phyloP scores from a whole-genome alignment of 2,113 vertebrate species.

The Nipponia nippon region DNA sequence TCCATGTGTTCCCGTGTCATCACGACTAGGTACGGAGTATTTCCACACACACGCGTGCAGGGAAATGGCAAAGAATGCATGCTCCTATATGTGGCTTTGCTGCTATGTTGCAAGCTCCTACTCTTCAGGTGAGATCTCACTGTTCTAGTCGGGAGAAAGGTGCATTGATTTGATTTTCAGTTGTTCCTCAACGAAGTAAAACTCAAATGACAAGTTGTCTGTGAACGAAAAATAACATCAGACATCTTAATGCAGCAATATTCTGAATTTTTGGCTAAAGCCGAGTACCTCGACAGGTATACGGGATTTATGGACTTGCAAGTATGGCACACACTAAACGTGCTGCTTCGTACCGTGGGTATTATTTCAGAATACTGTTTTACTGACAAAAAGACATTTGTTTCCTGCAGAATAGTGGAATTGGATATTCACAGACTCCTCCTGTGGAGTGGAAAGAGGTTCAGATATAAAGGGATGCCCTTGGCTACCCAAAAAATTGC shows the following conservation, averaged over 20 bases:
- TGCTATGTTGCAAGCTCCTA: not conserved
- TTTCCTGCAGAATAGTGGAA: not conserved
- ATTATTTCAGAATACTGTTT: not conserved
- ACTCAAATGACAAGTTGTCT: not conserved
- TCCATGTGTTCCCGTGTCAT: not conserved
- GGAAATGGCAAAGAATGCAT: not conserved
- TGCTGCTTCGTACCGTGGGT: not conserved
- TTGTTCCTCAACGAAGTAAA: not conserved
- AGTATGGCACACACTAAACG: not conserved
- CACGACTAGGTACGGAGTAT: not conserved
- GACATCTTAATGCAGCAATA: not conserved
- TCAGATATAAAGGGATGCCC: not conserved
- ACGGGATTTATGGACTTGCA: not conserved
- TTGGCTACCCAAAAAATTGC: not conserved
- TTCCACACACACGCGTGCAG: rapidly evolving
- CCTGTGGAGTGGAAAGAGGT: not conserved
- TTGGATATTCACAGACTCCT: not conserved
- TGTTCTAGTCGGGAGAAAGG: not conserved
- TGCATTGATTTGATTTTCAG: not conserved
- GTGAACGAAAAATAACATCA: not conserved
- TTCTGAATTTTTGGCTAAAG: not conserved
- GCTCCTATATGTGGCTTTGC: not conserved
- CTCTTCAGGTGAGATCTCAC: not conserved
- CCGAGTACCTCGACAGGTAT: not conserved
- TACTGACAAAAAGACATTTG: not conserved